Conservation (phyloP, 2,113 vertebrate genomes). For the Drymodes brunneopygia region DNA sequence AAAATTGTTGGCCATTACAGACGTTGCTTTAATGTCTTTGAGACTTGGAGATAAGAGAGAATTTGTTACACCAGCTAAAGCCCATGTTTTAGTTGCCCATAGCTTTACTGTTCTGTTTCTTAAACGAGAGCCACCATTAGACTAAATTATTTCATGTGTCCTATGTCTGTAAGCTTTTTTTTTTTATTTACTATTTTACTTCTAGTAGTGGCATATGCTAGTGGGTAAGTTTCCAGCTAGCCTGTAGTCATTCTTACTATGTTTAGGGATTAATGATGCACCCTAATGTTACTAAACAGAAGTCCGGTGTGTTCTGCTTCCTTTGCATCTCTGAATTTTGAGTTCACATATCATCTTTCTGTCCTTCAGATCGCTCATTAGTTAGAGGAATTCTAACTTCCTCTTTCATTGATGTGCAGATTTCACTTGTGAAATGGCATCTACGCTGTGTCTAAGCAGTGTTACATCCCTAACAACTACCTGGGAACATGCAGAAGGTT, state of each 20-base stretch:
- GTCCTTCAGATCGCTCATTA: not conserved
- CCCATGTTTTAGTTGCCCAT: not conserved
- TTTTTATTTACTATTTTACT: not conserved
- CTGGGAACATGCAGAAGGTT: not conserved
- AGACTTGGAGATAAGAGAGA: not conserved
- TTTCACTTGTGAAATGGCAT: not conserved
- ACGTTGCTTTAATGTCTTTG: not conserved
- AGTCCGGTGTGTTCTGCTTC: not conserved
- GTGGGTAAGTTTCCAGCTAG: too few species aligned
- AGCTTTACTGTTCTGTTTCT: not conserved
- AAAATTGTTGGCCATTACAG: not conserved
- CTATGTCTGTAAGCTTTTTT: too few species aligned
- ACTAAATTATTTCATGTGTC: not conserved
- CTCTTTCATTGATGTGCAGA: not conserved
- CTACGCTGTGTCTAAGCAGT: not conserved
- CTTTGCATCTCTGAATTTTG: not conserved
- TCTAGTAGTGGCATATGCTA: not conserved
- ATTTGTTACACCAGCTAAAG: not conserved
- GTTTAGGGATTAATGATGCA: not conserved
- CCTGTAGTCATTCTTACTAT: not conserved
- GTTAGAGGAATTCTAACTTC: too few species aligned
- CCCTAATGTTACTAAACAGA: not conserved
- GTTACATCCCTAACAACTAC: not conserved
- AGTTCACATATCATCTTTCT: not conserved
- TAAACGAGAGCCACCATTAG: not conserved